phyloP scores from a whole-genome alignment of 2,797 vertebrate species.

The Poecilia gillii region DNA sequence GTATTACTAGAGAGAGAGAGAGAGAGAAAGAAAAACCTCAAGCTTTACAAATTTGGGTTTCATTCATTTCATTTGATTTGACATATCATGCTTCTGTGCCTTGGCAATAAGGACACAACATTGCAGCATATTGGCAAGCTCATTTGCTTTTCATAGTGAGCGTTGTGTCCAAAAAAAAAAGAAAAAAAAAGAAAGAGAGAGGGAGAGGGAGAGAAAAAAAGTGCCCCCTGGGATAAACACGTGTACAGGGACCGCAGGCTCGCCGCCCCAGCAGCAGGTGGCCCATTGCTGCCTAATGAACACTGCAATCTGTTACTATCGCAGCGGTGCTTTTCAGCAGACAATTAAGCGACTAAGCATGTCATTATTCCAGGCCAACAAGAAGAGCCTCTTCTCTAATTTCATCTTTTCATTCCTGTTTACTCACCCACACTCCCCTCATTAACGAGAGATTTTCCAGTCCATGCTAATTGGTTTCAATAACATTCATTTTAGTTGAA shows the following conservation, averaged over 20 bases:
- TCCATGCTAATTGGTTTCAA: constrained; percentile 99
- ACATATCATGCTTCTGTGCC: constrained; percentile 94
- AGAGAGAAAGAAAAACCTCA: constrained; percentile 48
- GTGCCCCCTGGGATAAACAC: constrained; percentile 92
- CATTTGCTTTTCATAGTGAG: constrained; percentile 97
- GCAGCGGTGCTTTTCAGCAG: constrained; percentile 94
- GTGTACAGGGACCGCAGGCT: constrained; percentile 91
- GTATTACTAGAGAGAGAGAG: constrained; percentile 25
- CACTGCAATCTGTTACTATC: constrained; percentile 99
- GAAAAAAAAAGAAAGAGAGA: too few species aligned
- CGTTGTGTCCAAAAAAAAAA: constrained; percentile 87
- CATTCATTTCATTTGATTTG: constrained; percentile 93
- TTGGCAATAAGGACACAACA: constrained; percentile 97
- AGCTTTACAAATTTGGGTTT: constrained; percentile 83
- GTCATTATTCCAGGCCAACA: constrained; percentile 99
- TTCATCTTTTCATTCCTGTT: constrained; percentile 99
- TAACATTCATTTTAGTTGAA: constrained; percentile 99
- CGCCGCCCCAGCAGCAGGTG: constrained; percentile 98
- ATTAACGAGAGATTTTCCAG: constrained; percentile 99
- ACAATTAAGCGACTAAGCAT: constrained; percentile 99
- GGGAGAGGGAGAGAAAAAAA: constrained; percentile 26
- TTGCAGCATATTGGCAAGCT: constrained; percentile 99
- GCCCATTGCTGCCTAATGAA: constrained; percentile 99
- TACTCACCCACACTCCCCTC: constrained; percentile 99
- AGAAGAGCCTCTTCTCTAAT: constrained; percentile 99